Evolutionary conservation across 2,113 vertebrate species (phyloP), one percentile per base, ranked within the genome.

Genomic region (Engystomops pustulosus): DNA sequence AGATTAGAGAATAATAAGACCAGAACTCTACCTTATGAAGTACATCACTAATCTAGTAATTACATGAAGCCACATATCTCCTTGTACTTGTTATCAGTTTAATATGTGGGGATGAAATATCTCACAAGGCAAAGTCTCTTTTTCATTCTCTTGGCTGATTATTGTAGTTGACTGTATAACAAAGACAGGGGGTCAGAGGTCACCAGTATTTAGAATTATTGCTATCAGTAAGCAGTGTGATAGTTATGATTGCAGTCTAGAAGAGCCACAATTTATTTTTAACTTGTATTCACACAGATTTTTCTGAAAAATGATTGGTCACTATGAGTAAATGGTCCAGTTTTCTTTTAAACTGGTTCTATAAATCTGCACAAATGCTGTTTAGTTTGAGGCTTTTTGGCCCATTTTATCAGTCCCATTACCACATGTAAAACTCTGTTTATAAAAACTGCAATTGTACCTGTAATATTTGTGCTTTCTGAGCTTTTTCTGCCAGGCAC

Each of bases 1-100:
- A 67, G 62, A 67, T 34, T 36, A 67, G 62, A 60, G 27, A 17
- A 11, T 49, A 74, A 49, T 74, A 74, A 17, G 69, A 17, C n/a
- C 7, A 36, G n/a, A n/a, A 20, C 30, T 68, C 6, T 25, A 11
- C 25, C 30, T 20, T 36, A n/a, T 69, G 25, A n/a, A 69, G 34
- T 70, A 70, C 9, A 18, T n/a, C n/a, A n/a, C n/a, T n/a, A n/a
- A n/a, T n/a, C n/a, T n/a, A n/a, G n/a, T n/a, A n/a, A n/a, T n/a
- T n/a, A n/a, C n/a, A n/a, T n/a, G n/a, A n/a, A n/a, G 49, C 27
- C 7, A 3, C 17, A 49, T 4, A 77, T n/a, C 51, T 55, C 15
- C n/a, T 23, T 58, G 6, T 25, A 11, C 38, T 58, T 58, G 34
- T 30, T 20, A 23, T 38, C 6, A 20, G 34, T 77, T 34, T 34